These are phyloP conservation scores for Villa cingulata DNA, from an alignment of 2,888 invertebrate species.

Conservation along the genomic window DNA sequence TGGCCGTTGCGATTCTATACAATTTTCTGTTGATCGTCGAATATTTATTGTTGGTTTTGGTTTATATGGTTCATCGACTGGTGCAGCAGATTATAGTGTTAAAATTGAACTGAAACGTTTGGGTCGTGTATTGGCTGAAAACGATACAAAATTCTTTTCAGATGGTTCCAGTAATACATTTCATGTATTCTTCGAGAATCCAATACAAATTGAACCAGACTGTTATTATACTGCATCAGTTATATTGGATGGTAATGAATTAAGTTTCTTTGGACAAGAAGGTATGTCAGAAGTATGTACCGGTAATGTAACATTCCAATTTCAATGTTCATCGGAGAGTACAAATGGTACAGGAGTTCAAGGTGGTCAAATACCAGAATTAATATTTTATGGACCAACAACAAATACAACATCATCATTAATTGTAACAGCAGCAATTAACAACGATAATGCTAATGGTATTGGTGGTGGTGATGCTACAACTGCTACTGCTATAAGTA, in stretches of 20 bases:
- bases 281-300: slow-evolving; percentile 89
- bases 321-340: slow-evolving; percentile 93
- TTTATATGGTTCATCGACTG: slow-evolving; percentile 89
- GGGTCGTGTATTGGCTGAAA: slow-evolving; percentile 78
- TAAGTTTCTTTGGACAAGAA: slow-evolving; percentile 95
- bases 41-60: slow-evolving; percentile 95
- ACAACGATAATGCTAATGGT: neutral
- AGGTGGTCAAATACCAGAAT: slow-evolving; percentile 93
- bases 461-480: neutral
- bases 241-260: slow-evolving; percentile 80
- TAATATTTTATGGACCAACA: slow-evolving; percentile 86
- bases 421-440: slow-evolving; percentile 23
- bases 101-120: slow-evolving; percentile 86
- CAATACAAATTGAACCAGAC: slow-evolving; percentile 81
- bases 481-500: slow-evolving; percentile 5
- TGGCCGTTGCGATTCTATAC: slow-evolving; percentile 91
- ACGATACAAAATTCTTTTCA: slow-evolving; percentile 86
- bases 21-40: slow-evolving; percentile 88
- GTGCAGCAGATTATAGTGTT: slow-evolving; percentile 88
- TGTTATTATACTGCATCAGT: slow-evolving; percentile 93
- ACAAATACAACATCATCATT: slow-evolving; percentile 27
- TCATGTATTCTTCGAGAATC: slow-evolving; percentile 69
- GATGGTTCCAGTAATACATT: slow-evolving; percentile 95
- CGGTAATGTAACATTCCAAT: slow-evolving; percentile 90
- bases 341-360: slow-evolving; percentile 96